phyloP scores from a whole-genome alignment of 2,888 invertebrate genomes.

The Trissonchulus latispiculum region DNA sequence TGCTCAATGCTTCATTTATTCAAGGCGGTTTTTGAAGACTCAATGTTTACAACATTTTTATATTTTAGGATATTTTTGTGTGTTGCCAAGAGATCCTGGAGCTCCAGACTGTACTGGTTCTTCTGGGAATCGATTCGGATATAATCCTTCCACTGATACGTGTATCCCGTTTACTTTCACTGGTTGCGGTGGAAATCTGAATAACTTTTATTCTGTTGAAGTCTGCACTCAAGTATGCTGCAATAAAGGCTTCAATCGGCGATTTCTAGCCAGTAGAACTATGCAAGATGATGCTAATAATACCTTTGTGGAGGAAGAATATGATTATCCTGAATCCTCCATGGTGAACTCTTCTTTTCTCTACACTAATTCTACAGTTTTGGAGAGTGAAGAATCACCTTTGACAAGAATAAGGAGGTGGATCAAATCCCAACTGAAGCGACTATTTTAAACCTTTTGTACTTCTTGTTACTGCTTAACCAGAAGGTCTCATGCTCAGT shows the following conservation, averaged over 20 bases:
- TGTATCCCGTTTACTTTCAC: constrained; percentile 16
- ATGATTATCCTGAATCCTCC: too few species aligned
- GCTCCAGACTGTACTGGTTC: background rate
- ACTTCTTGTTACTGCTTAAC: too few species aligned
- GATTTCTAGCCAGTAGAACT: background rate
- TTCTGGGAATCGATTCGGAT: constrained; percentile 8
- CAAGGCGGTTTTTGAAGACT: too few species aligned
- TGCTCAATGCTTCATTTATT: too few species aligned
- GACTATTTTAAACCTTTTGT: too few species aligned
- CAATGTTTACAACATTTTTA: too few species aligned
- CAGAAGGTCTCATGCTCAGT: too few species aligned
- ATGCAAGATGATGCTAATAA: background rate
- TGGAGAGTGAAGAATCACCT: too few species aligned
- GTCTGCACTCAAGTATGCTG: constrained; percentile 27
- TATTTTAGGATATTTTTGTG: constrained; percentile 18
- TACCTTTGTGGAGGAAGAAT: background rate
- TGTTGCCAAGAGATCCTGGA: constrained; percentile 19
- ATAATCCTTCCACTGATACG: constrained; percentile 21
- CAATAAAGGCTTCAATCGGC: constrained; percentile 26
- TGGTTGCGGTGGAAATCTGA: constrained; percentile 26
- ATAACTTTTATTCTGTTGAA: constrained; percentile 25
- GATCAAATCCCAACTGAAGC: too few species aligned
- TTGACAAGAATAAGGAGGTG: too few species aligned
- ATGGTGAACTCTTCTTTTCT: too few species aligned
- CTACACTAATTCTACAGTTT: too few species aligned